Base-by-base conservation (phyloP, 2,797 vertebrate genomes). In the Pangasius sanitwongsei region DNA sequence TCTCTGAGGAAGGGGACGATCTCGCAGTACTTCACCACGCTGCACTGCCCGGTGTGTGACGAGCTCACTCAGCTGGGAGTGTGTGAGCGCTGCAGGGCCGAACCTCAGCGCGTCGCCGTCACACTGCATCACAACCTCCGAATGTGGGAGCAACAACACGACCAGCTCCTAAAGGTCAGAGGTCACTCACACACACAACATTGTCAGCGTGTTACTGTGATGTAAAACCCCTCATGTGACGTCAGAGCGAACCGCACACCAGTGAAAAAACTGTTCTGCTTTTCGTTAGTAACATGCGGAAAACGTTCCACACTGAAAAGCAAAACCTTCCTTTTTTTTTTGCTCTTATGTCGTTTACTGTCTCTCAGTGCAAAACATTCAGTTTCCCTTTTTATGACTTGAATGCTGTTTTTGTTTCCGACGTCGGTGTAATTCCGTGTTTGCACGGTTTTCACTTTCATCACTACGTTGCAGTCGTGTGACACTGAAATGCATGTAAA, bases 41-140 rank as follows among this genome's bases (percentile, higher is more conserved):
- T 99, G 55, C 98, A 98, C 93, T 99, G 98, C 93, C 98, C 98
- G 0, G 98, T 98, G 87, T 99, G 98, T n/a, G 97, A 99, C 53
- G 96, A 98, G 91, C 96, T 99, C 77, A 99, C 98, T 84, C 98
- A 99, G 94, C 96, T 98, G 25, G 98, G 98, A 0, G 97, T 99
- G 94, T 99, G 98, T 61, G 95, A 91, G 4, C 95, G 95, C 83
- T 99, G 98, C 93, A 96, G 98, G 2, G 95, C 95, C 41, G 97
- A 98, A 7, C 98, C 98, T 0, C 98, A 99, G 93, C 94, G 96
- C 0, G 98, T 99, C 1, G 95, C 96, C 0, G 95, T 99, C 80
- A 97, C 97, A 3, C 97, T 99, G 86, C 94, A 97, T 90, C 97
- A 99, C 93, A 97, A 98, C 92, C 96, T 99, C 85, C 94, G 97